phyloP scores from a whole-genome alignment of 2,888 invertebrate genomes.

The Endotricha flammealis region DNA sequence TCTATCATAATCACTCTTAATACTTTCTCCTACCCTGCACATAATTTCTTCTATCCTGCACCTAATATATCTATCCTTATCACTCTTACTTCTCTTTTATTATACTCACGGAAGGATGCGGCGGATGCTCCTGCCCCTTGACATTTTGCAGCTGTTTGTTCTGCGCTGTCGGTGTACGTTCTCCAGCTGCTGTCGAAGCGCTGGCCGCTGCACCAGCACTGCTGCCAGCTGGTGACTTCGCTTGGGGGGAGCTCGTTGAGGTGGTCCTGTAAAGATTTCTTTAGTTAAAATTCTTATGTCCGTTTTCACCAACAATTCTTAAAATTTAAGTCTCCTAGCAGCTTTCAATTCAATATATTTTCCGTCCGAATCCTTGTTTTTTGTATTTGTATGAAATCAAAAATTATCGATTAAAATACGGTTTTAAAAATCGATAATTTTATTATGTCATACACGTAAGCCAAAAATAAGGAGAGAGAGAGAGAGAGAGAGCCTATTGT shows the following conservation, averaged over 20 bases:
- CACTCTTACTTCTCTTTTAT: neutral
- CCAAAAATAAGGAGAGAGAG: too few species aligned
- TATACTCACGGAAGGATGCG: slow-evolving; percentile 87
- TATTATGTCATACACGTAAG: too few species aligned
- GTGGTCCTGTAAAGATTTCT: slow-evolving; percentile 78
- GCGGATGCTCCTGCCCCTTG: slow-evolving; percentile 79
- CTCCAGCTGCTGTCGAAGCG: slow-evolving; percentile 71
- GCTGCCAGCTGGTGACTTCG: slow-evolving; percentile 86
- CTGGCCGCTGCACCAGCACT: slow-evolving; percentile 75
- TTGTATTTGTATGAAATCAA: too few species aligned
- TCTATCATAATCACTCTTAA: neutral
- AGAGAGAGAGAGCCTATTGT: too few species aligned
- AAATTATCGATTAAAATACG: too few species aligned
- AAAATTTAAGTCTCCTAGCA: too few species aligned
- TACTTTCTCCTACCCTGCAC: neutral
- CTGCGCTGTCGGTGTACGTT: slow-evolving; percentile 80
- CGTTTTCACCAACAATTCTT: too few species aligned
- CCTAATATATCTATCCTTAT: neutral
- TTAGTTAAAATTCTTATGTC: too few species aligned
- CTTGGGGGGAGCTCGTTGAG: slow-evolving; percentile 83
- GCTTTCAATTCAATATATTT: too few species aligned
- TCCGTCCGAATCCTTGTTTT: too few species aligned
- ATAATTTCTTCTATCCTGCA: neutral
- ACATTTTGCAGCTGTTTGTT: slow-evolving; percentile 88
- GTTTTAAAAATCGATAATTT: too few species aligned